Percentiles rank a stretch among this genome's conserved stretches.
Conservation (phyloP, 1,140 invertebrate genomes). For the Heliconius nattereri region DNA sequence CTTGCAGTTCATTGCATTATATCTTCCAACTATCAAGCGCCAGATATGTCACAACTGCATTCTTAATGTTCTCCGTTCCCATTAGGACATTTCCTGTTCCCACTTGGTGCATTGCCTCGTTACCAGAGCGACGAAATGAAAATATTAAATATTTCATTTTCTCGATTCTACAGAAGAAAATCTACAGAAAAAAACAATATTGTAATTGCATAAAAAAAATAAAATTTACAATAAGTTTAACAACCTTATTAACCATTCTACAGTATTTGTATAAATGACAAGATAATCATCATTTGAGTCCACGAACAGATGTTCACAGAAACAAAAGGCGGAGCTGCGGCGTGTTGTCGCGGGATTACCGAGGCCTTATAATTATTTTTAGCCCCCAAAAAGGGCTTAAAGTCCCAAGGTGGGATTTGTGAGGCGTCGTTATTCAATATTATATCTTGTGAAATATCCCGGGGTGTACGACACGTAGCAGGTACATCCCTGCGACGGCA, state of each 20-base stretch:
- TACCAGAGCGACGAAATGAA: too few species aligned
- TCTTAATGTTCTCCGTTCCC: too few species aligned
- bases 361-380: slow-evolving; percentile 74
- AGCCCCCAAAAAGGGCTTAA: slow-evolving; percentile 71
- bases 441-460: slow-evolving; percentile 63
- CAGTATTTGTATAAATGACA: slow-evolving; percentile 16
- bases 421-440: slow-evolving; percentile 72
- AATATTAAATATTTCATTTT: too few species aligned
- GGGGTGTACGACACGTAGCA: slow-evolving; percentile 47
- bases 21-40: too few species aligned
- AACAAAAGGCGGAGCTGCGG: slow-evolving; percentile 53
- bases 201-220: neutral
- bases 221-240: neutral
- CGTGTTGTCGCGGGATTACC: slow-evolving; percentile 59
- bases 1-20: too few species aligned
- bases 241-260: neutral
- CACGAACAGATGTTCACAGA: slow-evolving; percentile 39
- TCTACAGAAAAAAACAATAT: too few species aligned
- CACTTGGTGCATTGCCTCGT: too few species aligned
- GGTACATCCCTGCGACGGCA: slow-evolving; percentile 46
- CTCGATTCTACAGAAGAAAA: too few species aligned
- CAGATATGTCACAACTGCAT: too few species aligned
- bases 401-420: slow-evolving; percentile 70
- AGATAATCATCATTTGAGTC: slow-evolving; percentile 25
- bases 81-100: too few species aligned